Evolutionary conservation across 2,113 vertebrate genomes (phyloP), one percentile per base, ranked within the genome.

Genomic region (Carlito syrichta): DNA sequence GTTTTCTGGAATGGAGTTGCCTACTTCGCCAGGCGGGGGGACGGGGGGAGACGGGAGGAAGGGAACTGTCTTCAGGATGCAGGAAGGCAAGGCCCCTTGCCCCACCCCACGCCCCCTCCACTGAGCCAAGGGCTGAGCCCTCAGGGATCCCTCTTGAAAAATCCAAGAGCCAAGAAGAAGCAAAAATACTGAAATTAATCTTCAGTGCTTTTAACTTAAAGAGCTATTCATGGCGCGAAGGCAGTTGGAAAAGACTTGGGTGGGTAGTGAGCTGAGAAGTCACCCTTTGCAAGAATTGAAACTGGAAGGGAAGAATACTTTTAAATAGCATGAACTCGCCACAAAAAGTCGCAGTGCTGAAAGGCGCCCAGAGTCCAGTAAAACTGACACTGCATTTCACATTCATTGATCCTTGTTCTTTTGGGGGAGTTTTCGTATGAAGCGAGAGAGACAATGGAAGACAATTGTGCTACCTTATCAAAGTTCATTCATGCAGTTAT

Each of bases 401-500:
- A 99, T 99, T 99, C 99, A 99, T 99, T 98, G 97, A 98, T 98
- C 99, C 99, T 98, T 99, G 99, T 99, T 98, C 99, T 98, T 99
- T 99, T 98, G 98, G 98, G 98, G 98, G 98, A 98, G 98, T 98
- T 99, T 98, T 98, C 97, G 77, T 98, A 98, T 99, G 98, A 99
- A 99, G 99, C 98, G 98, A 98, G 98, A 98, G 98, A 98, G 96
- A 99, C 98, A 98, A 98, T 98, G 96, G 96, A 96, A 99, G 97
- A 99, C 99, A 99, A 99, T 99, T 97, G 98, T 79, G 12, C 98
- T 99, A 99, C 99, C 99, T 99, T 99, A 99, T 99, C 99, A 97
- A 99, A 99, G 99, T 99, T 99, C 99, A 99, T 98, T 99, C 99
- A 99, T 98, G 98, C 99, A 99, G 99, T 98, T 97, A 99, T 99